These are phyloP conservation scores for Phoebastria nigripes DNA, from an alignment of 2,797 vertebrate genomes.

Conservation along the genomic window DNA sequence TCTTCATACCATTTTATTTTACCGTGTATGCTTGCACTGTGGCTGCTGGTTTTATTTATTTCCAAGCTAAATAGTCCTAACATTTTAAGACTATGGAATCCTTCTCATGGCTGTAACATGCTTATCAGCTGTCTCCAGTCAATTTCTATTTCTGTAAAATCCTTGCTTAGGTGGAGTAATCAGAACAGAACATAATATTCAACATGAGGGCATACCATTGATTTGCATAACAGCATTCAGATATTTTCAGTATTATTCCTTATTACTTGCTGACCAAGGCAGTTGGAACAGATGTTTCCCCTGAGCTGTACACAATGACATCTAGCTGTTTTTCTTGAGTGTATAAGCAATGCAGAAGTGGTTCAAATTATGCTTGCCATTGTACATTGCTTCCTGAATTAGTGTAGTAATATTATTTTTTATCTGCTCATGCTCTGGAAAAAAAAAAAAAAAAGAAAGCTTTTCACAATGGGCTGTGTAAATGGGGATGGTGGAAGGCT, in stretches of 20 bases:
- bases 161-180: neutral
- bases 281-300: constrained; percentile 36
- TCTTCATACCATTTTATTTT: neutral
- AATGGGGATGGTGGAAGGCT: neutral
- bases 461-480: neutral
- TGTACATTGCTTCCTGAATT: constrained; percentile 40
- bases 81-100: neutral
- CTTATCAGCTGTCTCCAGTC: constrained; percentile 1
- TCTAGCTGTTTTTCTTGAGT: constrained; percentile 11
- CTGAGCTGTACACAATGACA: constrained; percentile 13
- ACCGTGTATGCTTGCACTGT: neutral
- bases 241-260: constrained; percentile 19
- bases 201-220: neutral
- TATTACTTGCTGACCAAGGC: constrained; percentile 31
- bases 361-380: constrained; percentile 30
- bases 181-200: neutral
- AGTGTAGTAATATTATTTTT: constrained; percentile 29
- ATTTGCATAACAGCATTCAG: constrained; percentile 1
- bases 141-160: constrained; percentile 5
- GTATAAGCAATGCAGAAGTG: constrained; percentile 14
- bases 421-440: neutral
- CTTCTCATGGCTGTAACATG: neutral
- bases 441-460: neutral
- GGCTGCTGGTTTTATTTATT: constrained; percentile 16
- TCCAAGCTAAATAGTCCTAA: neutral